Conservation (phyloP, 2,797 vertebrate species). For the Trichosurus vulpecula region DNA sequence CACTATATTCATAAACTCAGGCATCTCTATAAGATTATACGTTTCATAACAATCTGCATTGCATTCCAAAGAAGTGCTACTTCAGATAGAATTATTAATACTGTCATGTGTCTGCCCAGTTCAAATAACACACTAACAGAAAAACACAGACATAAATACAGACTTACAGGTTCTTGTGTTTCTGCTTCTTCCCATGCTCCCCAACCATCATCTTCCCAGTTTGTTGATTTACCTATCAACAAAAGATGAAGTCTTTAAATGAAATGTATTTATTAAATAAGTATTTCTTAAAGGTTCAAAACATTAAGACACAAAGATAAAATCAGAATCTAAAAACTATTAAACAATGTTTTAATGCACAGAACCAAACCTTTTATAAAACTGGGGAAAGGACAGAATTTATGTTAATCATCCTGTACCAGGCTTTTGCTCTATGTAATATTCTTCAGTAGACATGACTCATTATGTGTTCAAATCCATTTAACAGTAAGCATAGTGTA, state of each 20-base stretch:
- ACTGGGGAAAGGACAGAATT: constrained; percentile 21
- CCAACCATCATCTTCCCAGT: constrained; percentile 96
- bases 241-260: constrained; percentile 53
- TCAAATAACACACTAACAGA: neutral
- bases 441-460: neutral
- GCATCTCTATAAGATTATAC: no score
- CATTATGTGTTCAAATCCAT: constrained; percentile 34
- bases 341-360: constrained; percentile 10
- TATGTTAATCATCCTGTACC: neutral
- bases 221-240: constrained; percentile 88
- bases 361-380: constrained; percentile 15
- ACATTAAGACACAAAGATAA: neutral
- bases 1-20: no score
- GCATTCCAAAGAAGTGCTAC: neutral
- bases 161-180: constrained; percentile 85
- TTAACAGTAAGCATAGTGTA: constrained; percentile 1
- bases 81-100: neutral
- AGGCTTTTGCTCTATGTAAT: neutral
- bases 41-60: no score
- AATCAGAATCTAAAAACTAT: constrained; percentile 29
- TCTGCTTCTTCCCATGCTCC: constrained; percentile 93
- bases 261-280: constrained; percentile 29
- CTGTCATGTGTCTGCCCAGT: neutral
- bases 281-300: neutral
- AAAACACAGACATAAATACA: neutral